phyloP scores from a whole-genome alignment of 2,888 invertebrate genomes.

The Microchrysa polita region DNA sequence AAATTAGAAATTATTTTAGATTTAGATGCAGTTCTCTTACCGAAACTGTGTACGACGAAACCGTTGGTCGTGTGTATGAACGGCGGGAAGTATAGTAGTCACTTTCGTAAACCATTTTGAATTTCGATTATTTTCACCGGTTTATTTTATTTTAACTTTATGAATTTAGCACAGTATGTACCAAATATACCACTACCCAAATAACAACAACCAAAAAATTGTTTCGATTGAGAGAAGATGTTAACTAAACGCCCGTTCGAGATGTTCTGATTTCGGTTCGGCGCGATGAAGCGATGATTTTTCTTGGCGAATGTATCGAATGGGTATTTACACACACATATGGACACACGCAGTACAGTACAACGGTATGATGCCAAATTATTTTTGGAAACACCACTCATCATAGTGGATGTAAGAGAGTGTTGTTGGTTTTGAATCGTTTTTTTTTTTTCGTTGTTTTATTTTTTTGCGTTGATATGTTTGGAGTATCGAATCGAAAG shows the following conservation, averaged over 20 bases:
- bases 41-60: conserved; percentile 81
- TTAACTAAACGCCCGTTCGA: conserved; percentile 64
- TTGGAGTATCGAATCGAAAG: too few relatives aligned
- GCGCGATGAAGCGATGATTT: conserved; percentile 56
- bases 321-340: too few relatives aligned
- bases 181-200: conserved; percentile 42
- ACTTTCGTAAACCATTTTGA: conserved; percentile 88
- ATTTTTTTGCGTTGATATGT: too few relatives aligned
- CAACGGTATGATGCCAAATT: conserved; percentile 58
- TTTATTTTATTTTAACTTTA: conserved; percentile 38
- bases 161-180: conserved; percentile 53
- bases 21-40: conserved; percentile 68
- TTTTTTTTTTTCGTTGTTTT: conserved; percentile 17
- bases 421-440: conserved; percentile 8
- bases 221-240: conserved; percentile 37
- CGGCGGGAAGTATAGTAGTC: conserved; percentile 91
- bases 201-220: conserved; percentile 3
- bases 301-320: too few relatives aligned
- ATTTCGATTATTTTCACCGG: conserved; percentile 39
- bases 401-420: conserved; percentile 4
- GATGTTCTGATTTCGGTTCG: conserved; percentile 61
- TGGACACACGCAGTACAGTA: too few relatives aligned
- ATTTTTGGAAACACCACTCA: conserved; percentile 61
- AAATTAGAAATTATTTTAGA: conserved; percentile 7
- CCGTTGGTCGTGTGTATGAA: conserved; percentile 77